Conservation (phyloP, 2,113 vertebrate species). For the Vidua macroura region DNA sequence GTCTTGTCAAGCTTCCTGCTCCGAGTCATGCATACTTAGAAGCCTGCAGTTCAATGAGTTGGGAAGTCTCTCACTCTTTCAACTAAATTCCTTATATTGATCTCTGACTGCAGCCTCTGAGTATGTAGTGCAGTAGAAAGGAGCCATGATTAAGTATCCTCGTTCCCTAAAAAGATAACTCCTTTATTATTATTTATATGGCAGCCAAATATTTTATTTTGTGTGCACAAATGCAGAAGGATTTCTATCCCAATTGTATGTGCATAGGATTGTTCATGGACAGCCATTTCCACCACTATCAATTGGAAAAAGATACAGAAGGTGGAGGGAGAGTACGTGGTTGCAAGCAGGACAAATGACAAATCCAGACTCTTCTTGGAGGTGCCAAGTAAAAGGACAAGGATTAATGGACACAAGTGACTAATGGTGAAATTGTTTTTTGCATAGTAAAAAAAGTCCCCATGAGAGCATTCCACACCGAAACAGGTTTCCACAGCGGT, state of each 20-base stretch:
- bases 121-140: neutral
- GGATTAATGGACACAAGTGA: neutral
- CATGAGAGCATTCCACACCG: neutral
- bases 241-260: neutral
- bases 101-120: neutral
- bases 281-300: neutral
- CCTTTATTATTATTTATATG: neutral
- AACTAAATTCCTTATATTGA: neutral
- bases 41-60: neutral
- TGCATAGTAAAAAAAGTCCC: neutral
- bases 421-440: neutral
- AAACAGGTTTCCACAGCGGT: neutral
- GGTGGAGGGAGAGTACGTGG: neutral
- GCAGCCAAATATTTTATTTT: neutral
- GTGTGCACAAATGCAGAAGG: neutral
- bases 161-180: neutral
- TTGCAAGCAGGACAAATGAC: neutral
- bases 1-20: neutral
- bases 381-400: neutral
- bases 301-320: neutral
- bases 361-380: neutral
- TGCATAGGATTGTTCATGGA: neutral
- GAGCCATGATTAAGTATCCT: neutral
- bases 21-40: neutral
- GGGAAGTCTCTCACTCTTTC: neutral